Evolutionary conservation across 1,140 invertebrate genomes (phyloP).

Genomic region (Hyposmocoma kahamanoa): DNA sequence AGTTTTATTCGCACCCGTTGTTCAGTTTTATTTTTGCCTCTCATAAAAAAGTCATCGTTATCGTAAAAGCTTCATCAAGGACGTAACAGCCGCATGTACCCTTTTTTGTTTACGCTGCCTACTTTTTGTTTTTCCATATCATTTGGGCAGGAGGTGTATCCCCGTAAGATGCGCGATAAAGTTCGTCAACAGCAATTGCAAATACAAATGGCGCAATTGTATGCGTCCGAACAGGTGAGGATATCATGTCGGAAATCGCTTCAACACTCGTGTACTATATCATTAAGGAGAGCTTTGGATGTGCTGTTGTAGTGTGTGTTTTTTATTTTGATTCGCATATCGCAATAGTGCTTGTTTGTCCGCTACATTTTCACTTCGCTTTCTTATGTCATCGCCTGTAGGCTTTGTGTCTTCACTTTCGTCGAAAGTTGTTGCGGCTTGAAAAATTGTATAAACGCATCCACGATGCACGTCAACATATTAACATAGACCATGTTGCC

Average conservation of each 20-base stretch:
- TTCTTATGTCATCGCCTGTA: slow-evolving; percentile 8
- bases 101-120: slow-evolving; percentile 68
- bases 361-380: slow-evolving; percentile 37
- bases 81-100: slow-evolving; percentile 58
- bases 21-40: slow-evolving; percentile 35
- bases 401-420: not conserved
- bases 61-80: slow-evolving; percentile 40
- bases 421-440: slow-evolving; percentile 5
- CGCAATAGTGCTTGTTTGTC: slow-evolving; percentile 45
- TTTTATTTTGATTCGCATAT: too few relatives aligned
- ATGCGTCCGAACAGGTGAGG: slow-evolving; percentile 73
- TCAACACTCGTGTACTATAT: slow-evolving; percentile 46
- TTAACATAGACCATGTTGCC: slow-evolving; percentile 3
- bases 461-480: not conserved
- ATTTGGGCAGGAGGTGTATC: slow-evolving; percentile 79
- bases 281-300: slow-evolving; percentile 60
- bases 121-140: slow-evolving; percentile 73
- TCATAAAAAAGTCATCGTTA: slow-evolving; percentile 32
- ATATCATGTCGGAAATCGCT: slow-evolving; percentile 57
- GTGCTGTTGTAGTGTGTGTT: slow-evolving; percentile 53
- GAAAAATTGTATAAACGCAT: not conserved
- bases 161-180: slow-evolving; percentile 82
- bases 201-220: slow-evolving; percentile 72
- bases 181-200: slow-evolving; percentile 75
- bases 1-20: slow-evolving; percentile 37